phyloP scores from a whole-genome alignment of 2,797 vertebrate genomes.

The Notoglanidium macrostoma region DNA sequence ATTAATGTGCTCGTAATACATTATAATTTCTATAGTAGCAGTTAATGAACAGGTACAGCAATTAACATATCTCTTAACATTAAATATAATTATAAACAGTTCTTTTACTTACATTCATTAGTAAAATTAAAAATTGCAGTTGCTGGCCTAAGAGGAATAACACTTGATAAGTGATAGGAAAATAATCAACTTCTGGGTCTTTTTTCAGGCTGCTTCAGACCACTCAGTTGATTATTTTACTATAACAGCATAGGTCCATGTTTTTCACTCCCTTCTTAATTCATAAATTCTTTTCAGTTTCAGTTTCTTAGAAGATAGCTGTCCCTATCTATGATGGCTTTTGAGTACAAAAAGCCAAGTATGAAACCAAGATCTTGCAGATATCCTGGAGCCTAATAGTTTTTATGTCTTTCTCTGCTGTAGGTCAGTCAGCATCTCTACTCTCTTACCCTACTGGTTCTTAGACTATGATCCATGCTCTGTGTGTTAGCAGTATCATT shows the following conservation, averaged over 20 bases:
- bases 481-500: not conserved
- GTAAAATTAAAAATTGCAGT: not conserved
- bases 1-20: no score
- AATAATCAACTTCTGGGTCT: not conserved
- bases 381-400: not conserved
- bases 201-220: no score
- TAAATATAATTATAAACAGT: not conserved
- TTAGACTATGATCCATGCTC: constrained; percentile 22
- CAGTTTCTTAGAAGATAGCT: not conserved
- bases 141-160: not conserved
- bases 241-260: not conserved
- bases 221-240: no score
- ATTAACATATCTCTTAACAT: not conserved
- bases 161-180: not conserved
- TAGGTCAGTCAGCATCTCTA: constrained; percentile 23
- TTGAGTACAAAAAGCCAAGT: not conserved
- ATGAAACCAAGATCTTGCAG: not conserved
- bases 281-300: no score
- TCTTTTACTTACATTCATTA: not conserved
- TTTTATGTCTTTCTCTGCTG: not conserved
- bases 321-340: not conserved
- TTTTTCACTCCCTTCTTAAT: not conserved
- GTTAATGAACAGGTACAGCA: not conserved
- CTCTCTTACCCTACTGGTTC: constrained; percentile 21
- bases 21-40: not conserved